phyloP scores from a whole-genome alignment of 2,113 vertebrate species.

The Pseudorasbora parva region DNA sequence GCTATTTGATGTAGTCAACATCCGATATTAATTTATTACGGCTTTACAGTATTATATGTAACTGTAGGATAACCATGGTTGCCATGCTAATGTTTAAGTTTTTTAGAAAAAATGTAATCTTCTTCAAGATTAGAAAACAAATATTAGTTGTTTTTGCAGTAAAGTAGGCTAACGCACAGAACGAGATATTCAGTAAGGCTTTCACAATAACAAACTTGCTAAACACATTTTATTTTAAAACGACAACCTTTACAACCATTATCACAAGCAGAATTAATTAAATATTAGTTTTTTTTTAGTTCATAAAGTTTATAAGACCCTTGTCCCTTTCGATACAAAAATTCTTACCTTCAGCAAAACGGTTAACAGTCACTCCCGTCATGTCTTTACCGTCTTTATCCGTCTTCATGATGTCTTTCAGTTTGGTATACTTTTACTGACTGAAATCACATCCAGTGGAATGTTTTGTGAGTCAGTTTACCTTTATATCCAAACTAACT shows the following conservation, averaged over 20 bases:
- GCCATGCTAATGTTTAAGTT: background rate
- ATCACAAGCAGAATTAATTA: background rate
- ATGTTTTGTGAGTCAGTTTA: background rate
- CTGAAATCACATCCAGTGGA: constrained; percentile 15
- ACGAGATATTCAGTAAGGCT: background rate
- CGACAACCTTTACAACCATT: background rate
- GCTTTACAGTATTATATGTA: background rate
- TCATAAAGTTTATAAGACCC: background rate
- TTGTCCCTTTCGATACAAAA: background rate
- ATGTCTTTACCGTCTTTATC: constrained; percentile 58
- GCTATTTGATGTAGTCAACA: background rate
- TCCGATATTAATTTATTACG: background rate
- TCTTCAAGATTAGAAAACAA: background rate
- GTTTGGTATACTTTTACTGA: background rate
- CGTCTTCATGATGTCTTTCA: constrained; percentile 59
- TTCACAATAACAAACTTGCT: background rate
- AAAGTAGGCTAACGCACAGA: background rate
- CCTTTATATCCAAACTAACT: background rate
- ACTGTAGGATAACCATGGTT: background rate
- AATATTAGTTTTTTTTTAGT: no score
- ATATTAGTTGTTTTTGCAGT: background rate
- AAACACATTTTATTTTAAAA: no score
- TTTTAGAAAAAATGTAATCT: background rate
- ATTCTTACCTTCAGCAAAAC: constrained; percentile 65
- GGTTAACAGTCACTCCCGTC: constrained; percentile 58